Conservation (phyloP, 2,797 vertebrate genomes). For the Neoniphon sammara region DNA sequence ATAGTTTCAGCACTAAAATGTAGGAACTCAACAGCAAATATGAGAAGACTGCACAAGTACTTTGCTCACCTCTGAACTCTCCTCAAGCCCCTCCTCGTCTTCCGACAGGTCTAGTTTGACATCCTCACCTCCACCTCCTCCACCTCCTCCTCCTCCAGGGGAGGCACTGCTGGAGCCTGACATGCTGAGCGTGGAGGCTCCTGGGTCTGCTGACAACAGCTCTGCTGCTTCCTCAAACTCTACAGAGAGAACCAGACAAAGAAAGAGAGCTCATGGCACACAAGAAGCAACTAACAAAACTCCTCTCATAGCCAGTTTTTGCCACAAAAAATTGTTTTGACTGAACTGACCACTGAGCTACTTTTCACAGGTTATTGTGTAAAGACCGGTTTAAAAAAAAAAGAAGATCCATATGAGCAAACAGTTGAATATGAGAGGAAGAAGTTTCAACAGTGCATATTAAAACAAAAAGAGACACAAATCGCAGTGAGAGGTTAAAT, state of each 20-base stretch:
- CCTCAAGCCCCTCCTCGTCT: slow-evolving; percentile 80
- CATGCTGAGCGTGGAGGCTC: slow-evolving; percentile 79
- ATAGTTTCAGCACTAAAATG: too few relatives aligned
- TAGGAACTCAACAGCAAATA: background rate
- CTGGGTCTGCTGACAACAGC: slow-evolving; percentile 82
- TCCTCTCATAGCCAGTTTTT: too few relatives aligned
- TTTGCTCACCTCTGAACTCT: slow-evolving; percentile 82
- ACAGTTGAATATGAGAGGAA: too few relatives aligned
- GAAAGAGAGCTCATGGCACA: background rate
- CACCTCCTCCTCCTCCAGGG: slow-evolving; percentile 57
- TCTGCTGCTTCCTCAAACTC: slow-evolving; percentile 88
- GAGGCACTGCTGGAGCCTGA: slow-evolving; percentile 49
- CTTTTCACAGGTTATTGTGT: too few relatives aligned
- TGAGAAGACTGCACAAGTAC: background rate
- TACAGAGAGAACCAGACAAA: slow-evolving; percentile 46
- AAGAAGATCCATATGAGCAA: too few relatives aligned
- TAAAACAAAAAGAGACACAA: too few relatives aligned
- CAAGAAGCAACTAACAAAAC: background rate
- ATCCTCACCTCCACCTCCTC: slow-evolving; percentile 63
- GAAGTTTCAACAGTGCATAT: too few relatives aligned
- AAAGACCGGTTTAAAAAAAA: too few relatives aligned
- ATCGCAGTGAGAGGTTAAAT: too few relatives aligned
- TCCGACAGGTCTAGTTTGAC: slow-evolving; percentile 81
- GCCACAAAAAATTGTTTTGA: background rate
- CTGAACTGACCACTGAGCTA: background rate